These are phyloP conservation scores for Melanogrammus aeglefinus DNA, from an alignment of 2,797 vertebrate genomes.

Conservation along the genomic window DNA sequence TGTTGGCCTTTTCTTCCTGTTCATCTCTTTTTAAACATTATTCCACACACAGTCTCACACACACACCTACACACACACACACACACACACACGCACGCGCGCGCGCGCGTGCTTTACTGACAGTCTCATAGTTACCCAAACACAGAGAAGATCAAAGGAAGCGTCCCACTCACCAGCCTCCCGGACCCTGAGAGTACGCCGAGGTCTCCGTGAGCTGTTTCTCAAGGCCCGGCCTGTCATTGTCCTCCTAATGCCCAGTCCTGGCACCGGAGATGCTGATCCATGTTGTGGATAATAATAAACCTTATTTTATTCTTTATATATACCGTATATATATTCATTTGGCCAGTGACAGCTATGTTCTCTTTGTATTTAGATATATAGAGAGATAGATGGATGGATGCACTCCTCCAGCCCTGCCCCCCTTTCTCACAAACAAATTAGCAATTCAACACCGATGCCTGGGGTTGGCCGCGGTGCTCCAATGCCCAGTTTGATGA, in stretches of 20 bases:
- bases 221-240: not conserved
- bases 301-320: not conserved
- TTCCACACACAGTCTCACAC: conserved; percentile 11
- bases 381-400: not conserved
- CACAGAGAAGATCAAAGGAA: conserved; percentile 1
- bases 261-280: not conserved
- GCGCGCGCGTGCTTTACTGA: not conserved
- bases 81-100: not conserved
- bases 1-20: conserved; percentile 43
- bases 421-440: not conserved
- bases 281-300: not conserved
- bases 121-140: not conserved
- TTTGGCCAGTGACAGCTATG: not conserved
- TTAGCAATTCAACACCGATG: not conserved
- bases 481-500: conserved; percentile 69
- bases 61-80: not conserved
- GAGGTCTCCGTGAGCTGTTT: not conserved
- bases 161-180: not conserved
- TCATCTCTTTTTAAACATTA: conserved; percentile 24
- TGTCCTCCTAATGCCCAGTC: not conserved
- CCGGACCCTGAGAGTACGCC: not conserved
- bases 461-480: conserved; percentile 59
- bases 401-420: not conserved
- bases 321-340: not conserved
- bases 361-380: not conserved